These are phyloP conservation scores for Cynoglossus semilaevis DNA, from an alignment of 2,113 vertebrate genomes.

Conservation along the genomic window DNA sequence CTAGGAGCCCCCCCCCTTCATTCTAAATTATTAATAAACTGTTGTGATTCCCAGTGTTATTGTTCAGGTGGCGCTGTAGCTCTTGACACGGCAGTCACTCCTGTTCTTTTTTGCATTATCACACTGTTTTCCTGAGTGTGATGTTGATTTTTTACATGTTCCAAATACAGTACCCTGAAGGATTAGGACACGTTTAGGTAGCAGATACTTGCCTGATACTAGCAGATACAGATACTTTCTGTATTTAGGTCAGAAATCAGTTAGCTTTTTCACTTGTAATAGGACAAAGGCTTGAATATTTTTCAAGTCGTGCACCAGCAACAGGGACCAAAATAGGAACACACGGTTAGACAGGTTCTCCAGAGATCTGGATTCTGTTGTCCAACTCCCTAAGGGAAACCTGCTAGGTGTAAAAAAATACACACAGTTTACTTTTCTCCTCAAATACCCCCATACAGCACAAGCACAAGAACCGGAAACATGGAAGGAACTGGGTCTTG, in stretches of 20 bases:
- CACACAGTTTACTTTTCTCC: conserved; percentile 24
- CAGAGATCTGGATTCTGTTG: conserved; percentile 64
- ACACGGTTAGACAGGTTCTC: conserved; percentile 65
- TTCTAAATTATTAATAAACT: conserved; percentile 83
- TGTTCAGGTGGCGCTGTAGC: conserved; percentile 77
- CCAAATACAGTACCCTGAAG: too few species aligned
- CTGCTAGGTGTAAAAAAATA: conserved; percentile 47
- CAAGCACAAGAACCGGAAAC: neutral
- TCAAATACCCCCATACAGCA: conserved; percentile 29
- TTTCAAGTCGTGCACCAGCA: conserved; percentile 74
- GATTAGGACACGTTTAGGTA: too few species aligned
- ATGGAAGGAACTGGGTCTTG: too few species aligned
- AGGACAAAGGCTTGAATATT: conserved; percentile 63
- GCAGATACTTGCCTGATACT: conserved; percentile 23
- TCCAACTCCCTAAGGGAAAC: conserved; percentile 56
- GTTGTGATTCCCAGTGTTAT: conserved; percentile 82
- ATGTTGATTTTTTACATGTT: too few species aligned
- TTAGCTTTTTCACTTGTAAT: conserved; percentile 51
- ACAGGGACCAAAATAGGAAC: conserved; percentile 73
- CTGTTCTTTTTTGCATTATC: conserved; percentile 59
- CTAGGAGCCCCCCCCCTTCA: conserved; percentile 54
- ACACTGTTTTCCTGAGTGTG: neutral
- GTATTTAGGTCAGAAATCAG: conserved; percentile 81
- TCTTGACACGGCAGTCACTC: conserved; percentile 67
- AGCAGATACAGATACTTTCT: conserved; percentile 56